Conservation (phyloP, 2,888 invertebrate species). For the Smittia sp. region DNA sequence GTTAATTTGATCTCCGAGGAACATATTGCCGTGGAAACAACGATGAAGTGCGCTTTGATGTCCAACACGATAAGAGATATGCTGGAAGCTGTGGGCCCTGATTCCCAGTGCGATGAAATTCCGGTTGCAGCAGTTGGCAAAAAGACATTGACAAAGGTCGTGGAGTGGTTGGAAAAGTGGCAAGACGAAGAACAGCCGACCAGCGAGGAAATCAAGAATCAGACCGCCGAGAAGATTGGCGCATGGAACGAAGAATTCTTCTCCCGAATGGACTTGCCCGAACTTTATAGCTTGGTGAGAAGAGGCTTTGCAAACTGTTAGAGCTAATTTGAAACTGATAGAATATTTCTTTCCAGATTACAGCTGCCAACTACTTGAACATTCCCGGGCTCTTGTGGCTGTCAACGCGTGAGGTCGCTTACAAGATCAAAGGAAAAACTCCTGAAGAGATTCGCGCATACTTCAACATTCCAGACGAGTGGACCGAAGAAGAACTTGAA, state of each 20-base stretch:
- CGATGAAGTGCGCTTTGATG: background rate
- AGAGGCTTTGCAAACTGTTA: background rate
- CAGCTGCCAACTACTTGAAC: constrained; percentile 7
- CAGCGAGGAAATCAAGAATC: constrained; percentile 22
- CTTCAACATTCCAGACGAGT: constrained; percentile 26
- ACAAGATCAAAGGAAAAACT: constrained; percentile 22
- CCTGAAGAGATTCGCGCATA: constrained; percentile 15
- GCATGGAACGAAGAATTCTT: constrained; percentile 20
- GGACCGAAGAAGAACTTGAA: constrained; percentile 24
- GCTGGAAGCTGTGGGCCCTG: background rate
- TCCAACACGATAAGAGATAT: constrained; percentile 13
- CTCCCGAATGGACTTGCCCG: background rate
- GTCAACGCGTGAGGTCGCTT: constrained; percentile 29
- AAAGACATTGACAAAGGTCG: background rate
- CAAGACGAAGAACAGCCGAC: constrained; percentile 5
- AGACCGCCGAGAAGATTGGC: background rate
- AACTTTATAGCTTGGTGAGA: constrained; percentile 22
- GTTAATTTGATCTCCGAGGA: background rate
- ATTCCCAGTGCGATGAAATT: background rate
- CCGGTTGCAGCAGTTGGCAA: background rate
- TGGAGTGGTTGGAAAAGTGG: constrained; percentile 4
- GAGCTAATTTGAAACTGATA: too few species aligned
- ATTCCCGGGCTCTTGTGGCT: constrained; percentile 32
- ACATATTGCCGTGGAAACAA: background rate
- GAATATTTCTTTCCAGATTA: constrained; percentile 4